phyloP scores from a whole-genome alignment of 1,140 invertebrate genomes.

The Drosophila bipectinata region DNA sequence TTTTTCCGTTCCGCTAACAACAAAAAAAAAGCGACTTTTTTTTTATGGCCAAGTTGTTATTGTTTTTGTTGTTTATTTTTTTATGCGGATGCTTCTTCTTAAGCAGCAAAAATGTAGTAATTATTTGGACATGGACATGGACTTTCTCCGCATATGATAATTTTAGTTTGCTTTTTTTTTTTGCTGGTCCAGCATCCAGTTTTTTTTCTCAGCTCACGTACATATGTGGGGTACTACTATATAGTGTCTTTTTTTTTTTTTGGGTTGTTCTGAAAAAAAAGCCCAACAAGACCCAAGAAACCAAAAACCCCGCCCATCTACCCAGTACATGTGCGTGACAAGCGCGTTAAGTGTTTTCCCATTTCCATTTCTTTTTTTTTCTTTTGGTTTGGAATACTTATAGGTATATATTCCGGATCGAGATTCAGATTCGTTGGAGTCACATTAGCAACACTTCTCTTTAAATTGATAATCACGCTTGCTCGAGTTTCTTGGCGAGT shows the following conservation, averaged over 20 bases:
- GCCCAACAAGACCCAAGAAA: background rate
- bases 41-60: slow-evolving; percentile 11
- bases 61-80: slow-evolving; percentile 2
- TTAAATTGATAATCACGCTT: slow-evolving; percentile 55
- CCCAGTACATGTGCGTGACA: slow-evolving; percentile 50
- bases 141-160: slow-evolving; percentile 53
- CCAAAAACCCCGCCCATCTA: slow-evolving; percentile 6
- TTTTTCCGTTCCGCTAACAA: slow-evolving; percentile 10
- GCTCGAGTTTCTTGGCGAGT: slow-evolving; percentile 2
- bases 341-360: slow-evolving; percentile 52
- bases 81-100: slow-evolving; percentile 27
- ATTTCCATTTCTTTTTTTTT: slow-evolving; percentile 7
- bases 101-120: slow-evolving; percentile 38
- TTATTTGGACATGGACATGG: slow-evolving; percentile 47
- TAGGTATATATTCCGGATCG: background rate
- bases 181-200: slow-evolving; percentile 26
- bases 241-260: background rate
- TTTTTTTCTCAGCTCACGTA: slow-evolving; percentile 7
- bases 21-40: slow-evolving; percentile 2
- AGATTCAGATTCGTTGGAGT: slow-evolving; percentile 38
- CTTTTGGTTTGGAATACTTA: background rate
- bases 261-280: background rate
- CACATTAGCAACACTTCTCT: slow-evolving; percentile 35
- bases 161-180: slow-evolving; percentile 30
- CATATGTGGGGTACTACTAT: slow-evolving; percentile 1